Evolutionary conservation across 2,113 vertebrate genomes (phyloP).

Genomic region (Scalopus aquaticus): DNA sequence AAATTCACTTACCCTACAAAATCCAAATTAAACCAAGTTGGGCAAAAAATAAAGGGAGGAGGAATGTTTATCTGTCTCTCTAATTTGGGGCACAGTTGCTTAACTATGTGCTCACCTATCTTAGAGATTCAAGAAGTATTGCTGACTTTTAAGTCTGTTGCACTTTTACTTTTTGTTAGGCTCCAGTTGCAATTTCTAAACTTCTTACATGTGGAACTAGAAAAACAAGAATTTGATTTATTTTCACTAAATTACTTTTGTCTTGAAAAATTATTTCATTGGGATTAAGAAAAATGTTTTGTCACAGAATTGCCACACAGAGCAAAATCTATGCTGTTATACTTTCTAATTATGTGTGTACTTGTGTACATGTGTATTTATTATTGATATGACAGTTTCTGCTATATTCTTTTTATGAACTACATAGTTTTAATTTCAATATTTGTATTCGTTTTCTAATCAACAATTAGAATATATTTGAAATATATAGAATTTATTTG

Average conservation of each 20-base stretch:
- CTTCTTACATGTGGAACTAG: neutral
- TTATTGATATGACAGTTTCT: neutral
- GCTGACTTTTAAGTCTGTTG: neutral
- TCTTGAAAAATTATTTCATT: neutral
- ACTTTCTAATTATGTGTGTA: neutral
- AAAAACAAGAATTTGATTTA: neutral
- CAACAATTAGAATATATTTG: neutral
- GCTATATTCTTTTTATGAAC: neutral
- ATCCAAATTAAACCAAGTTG: slow-evolving; percentile 1
- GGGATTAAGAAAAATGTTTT: neutral
- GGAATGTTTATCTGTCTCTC: neutral
- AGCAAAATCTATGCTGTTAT: neutral
- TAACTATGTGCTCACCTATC: neutral
- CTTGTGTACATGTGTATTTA: neutral
- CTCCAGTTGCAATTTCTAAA: neutral
- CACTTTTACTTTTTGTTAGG: neutral
- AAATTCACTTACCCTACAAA: too few relatives aligned
- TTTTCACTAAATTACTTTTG: neutral
- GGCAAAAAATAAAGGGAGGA: neutral
- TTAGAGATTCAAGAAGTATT: neutral
- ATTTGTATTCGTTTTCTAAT: neutral
- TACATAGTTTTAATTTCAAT: neutral
- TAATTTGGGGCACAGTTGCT: too few relatives aligned
- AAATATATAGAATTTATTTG: neutral
- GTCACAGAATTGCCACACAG: neutral